Percentiles rank a stretch among this genome's conserved stretches.
These are phyloP conservation scores for Lophochroa leadbeateri DNA, from an alignment of 2,113 vertebrate species.

Conservation along the genomic window DNA sequence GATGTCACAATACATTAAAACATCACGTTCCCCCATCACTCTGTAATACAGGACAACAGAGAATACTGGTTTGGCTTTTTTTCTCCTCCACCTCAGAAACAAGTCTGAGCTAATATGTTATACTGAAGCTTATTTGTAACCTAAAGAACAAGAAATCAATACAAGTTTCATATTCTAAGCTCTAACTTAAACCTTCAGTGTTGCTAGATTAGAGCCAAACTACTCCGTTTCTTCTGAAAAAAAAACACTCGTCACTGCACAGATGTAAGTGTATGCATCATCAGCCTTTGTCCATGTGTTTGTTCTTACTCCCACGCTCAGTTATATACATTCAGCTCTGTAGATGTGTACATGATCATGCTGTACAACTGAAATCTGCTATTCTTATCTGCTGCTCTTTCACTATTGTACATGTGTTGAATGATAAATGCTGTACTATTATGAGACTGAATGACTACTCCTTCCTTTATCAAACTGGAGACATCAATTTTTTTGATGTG, in stretches of 20 bases:
- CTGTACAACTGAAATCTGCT: not conserved
- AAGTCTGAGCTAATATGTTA: not conserved
- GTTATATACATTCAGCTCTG: not conserved
- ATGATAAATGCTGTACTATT: not conserved
- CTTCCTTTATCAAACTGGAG: not conserved
- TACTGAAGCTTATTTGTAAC: not conserved
- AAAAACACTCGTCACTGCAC: not conserved
- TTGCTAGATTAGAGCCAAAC: not conserved
- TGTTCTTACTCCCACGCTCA: not conserved
- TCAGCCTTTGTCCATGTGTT: not conserved
- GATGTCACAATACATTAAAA: conserved; percentile 80
- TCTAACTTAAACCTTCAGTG: not conserved
- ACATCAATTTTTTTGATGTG: not conserved
- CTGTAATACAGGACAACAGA: conserved; percentile 40
- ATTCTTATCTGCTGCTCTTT: not conserved
- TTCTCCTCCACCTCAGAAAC: not conserved
- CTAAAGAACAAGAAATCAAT: not conserved
- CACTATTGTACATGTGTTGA: not conserved
- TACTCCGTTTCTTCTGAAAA: not conserved
- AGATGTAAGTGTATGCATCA: not conserved
- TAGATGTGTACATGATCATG: not conserved
- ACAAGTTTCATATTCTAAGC: not conserved
- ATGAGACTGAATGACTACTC: not conserved
- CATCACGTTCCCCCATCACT: conserved; percentile 69
- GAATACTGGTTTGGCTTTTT: not conserved